Conservation (phyloP, 2,888 invertebrate species). For the Eristalis pertinax region DNA sequence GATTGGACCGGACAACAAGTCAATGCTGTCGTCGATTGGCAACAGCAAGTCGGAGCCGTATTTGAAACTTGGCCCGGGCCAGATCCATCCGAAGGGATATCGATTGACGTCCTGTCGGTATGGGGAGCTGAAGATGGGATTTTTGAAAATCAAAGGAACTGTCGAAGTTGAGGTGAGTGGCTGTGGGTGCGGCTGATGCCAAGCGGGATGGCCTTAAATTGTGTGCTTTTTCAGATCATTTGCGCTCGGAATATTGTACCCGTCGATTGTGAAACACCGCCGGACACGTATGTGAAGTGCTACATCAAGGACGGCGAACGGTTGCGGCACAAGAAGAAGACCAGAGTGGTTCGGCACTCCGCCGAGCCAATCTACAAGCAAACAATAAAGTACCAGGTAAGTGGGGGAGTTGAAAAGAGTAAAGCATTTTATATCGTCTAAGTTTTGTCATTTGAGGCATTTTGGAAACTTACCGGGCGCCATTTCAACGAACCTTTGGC, state of each 20-base stretch:
- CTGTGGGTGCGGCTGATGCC: background rate
- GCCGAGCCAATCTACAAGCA: slow-evolving; percentile 93
- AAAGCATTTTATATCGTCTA: no score
- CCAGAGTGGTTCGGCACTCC: slow-evolving; percentile 90
- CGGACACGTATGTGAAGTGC: slow-evolving; percentile 96
- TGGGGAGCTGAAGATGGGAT: slow-evolving; percentile 93
- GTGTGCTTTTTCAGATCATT: slow-evolving; percentile 82
- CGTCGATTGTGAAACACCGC: slow-evolving; percentile 87
- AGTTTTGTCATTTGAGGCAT: no score
- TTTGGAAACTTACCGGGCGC: no score
- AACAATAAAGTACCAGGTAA: slow-evolving; percentile 91
- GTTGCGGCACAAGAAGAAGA: slow-evolving; percentile 95
- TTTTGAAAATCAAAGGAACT: slow-evolving; percentile 94
- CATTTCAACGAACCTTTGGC: no score
- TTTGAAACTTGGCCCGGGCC: slow-evolving; percentile 88
- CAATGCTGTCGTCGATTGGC: slow-evolving; percentile 53
- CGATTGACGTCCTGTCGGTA: slow-evolving; percentile 86
- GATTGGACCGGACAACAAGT: slow-evolving; percentile 47
- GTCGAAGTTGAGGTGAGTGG: slow-evolving; percentile 90
- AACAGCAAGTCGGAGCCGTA: slow-evolving; percentile 73
- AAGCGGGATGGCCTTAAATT: background rate
- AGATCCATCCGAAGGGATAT: slow-evolving; percentile 90
- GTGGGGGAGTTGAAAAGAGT: background rate
- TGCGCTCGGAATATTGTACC: slow-evolving; percentile 87
- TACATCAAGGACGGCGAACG: slow-evolving; percentile 94